Conservation (phyloP, 2,797 vertebrate genomes). For the Ammospiza maritima region DNA sequence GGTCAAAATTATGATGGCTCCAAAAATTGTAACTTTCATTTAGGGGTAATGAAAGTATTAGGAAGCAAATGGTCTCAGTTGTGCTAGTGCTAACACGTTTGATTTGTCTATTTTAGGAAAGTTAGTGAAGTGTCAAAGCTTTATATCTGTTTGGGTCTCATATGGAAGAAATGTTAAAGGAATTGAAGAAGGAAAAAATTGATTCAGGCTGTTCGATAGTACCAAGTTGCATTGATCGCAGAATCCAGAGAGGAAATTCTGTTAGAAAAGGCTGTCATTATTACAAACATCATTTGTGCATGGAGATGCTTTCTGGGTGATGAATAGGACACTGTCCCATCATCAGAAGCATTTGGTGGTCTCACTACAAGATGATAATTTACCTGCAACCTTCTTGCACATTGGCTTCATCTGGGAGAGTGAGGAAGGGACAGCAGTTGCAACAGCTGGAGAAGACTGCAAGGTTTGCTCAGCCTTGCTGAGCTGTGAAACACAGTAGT, state of each 20-base stretch:
- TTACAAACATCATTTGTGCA: not conserved
- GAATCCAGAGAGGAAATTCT: not conserved
- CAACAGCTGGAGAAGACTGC: not conserved
- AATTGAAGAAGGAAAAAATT: not conserved
- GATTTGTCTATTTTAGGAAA: not conserved
- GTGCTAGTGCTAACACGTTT: not conserved
- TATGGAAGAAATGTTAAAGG: not conserved
- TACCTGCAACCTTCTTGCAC: not conserved
- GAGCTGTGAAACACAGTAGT: not conserved
- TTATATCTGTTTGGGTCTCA: not conserved
- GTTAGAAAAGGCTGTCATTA: not conserved
- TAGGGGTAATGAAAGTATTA: not conserved
- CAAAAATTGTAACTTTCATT: not conserved
- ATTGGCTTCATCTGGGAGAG: not conserved
- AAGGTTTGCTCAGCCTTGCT: not conserved
- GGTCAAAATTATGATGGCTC: not conserved
- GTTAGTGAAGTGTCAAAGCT: not conserved
- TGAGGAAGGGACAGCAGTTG: accelerated
- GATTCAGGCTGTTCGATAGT: not conserved
- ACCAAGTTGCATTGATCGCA: not conserved
- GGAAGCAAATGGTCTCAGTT: not conserved
- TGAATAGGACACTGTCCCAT: not conserved
- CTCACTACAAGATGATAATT: not conserved
- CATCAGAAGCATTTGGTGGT: not conserved
- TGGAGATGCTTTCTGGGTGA: not conserved